A percentile compares a stretch with the other conserved stretches of the same genome.
phyloP scores from a whole-genome alignment of 2,797 vertebrate genomes.

The Zenarchopterus dispar region DNA sequence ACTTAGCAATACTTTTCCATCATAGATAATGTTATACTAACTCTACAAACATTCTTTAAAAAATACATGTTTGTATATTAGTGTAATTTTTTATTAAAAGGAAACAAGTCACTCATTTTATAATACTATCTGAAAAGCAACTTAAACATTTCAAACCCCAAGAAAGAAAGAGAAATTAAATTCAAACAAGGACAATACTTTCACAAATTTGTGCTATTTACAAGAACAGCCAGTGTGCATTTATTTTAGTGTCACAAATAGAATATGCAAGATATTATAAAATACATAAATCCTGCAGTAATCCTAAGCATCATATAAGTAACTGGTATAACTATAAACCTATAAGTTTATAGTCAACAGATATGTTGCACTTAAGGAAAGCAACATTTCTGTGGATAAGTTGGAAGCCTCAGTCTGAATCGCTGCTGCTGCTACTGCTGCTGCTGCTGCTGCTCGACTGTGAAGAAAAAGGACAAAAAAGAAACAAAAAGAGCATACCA shows the following conservation, averaged over 20 bases:
- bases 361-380: slow-evolving; percentile 10
- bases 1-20: no score
- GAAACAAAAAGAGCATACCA: background rate
- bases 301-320: background rate
- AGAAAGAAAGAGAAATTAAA: background rate
- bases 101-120: background rate
- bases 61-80: background rate
- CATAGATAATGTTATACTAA: no score
- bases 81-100: background rate
- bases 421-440: slow-evolving; percentile 75
- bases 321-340: background rate
- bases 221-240: background rate
- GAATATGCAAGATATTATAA: background rate
- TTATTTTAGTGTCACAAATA: slow-evolving; percentile 13
- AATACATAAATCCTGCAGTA: background rate
- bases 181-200: background rate
- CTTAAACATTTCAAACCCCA: background rate
- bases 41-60: no score
- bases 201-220: background rate
- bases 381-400: slow-evolving; percentile 12
- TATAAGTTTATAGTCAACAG: slow-evolving; percentile 8
- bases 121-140: background rate
- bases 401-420: slow-evolving; percentile 57
- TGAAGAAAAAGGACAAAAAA: slow-evolving; percentile 13
- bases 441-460: slow-evolving; percentile 78